Conservation (phyloP, 2,113 vertebrate species). For the Pyrgilauda ruficollis region DNA sequence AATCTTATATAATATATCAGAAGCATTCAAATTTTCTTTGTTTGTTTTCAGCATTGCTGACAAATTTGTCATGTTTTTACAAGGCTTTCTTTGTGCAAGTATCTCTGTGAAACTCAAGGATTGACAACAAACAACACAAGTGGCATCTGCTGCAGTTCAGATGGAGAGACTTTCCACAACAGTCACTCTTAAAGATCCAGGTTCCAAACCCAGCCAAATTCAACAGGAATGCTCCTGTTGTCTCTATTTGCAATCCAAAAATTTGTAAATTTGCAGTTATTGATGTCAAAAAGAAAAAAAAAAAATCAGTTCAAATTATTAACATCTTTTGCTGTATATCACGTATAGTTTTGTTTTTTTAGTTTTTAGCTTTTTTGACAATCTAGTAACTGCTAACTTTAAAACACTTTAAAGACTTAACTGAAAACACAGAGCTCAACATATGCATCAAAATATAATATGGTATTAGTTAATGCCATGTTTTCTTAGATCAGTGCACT, state of each 20-base stretch:
- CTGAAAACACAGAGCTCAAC: not conserved
- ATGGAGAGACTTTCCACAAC: not conserved
- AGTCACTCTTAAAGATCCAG: not conserved
- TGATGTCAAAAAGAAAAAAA: not conserved
- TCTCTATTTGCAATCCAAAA: not conserved
- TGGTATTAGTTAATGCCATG: not conserved
- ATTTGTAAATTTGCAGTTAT: not conserved
- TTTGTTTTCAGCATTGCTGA: not conserved
- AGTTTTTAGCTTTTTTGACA: not conserved
- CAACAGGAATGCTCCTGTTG: not conserved
- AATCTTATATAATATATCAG: not conserved
- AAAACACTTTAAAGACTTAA: not conserved
- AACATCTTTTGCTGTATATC: not conserved
- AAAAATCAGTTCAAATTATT: not conserved
- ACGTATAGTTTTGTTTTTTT: too few species aligned
- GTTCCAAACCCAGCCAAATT: not conserved
- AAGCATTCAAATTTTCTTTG: not conserved
- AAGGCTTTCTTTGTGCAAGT: not conserved
- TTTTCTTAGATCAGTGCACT: constrained; percentile 23
- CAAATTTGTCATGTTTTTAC: not conserved
- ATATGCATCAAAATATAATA: not conserved
- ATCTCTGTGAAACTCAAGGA: not conserved
- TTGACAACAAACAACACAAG: not conserved
- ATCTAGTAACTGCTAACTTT: not conserved
- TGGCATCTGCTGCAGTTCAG: not conserved